Evolutionary conservation across 2,888 invertebrate species (phyloP), one percentile per base, ranked within the genome.

Genomic region (Auanema freiburgensis): DNA sequence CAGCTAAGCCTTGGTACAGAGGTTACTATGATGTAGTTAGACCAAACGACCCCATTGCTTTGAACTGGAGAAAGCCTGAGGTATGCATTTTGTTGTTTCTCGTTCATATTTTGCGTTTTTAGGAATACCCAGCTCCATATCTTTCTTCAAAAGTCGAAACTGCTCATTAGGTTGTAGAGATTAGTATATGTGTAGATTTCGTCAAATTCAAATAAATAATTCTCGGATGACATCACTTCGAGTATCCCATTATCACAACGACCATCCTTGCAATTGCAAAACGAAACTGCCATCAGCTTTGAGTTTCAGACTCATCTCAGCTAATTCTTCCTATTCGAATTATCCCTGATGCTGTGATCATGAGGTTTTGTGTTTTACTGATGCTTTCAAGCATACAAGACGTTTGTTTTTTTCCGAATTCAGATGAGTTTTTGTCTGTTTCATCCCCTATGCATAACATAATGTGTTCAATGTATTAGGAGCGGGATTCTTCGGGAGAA

Each of bases 1-100:
- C 8, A 59, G 64, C 49, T 8, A 64, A 64, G 59, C 64, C 64
- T 16, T 63, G 63, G 63, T 63, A 63, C 50, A 72, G 78, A 40
- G 72, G 74, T 56, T 72, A 76, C 67, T 78, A 77, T 70, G 74
- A 76, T 62, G 76, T 78, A 44, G 76, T 77, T 14, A 66, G 78
- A 25, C 66, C 78, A 21, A 62, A 76, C 59, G 77, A 77, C 58
- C 76, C 76, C 49, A 59, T 77, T 41, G 76, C 74, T 1, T 25
- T 69, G 50, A 72, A 67, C 63, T 78, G 78, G 78, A 62, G 78
- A 65, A 73, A 74, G 53, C 77, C 78, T 11, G 78, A 78, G 67
- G 78, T 73, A 33, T 33, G 8, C 33, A 5, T 51, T n/a, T 4
- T 62, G 16, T 40, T 16, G 40, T 59, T 12, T 16, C 21, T 33